Evolutionary conservation across 30 jellyfish, hydroid and myxozoan genomes (phyloP), one percentile per base, ranked within the genome.

Genomic region (Morbakka virulenta): DNA sequence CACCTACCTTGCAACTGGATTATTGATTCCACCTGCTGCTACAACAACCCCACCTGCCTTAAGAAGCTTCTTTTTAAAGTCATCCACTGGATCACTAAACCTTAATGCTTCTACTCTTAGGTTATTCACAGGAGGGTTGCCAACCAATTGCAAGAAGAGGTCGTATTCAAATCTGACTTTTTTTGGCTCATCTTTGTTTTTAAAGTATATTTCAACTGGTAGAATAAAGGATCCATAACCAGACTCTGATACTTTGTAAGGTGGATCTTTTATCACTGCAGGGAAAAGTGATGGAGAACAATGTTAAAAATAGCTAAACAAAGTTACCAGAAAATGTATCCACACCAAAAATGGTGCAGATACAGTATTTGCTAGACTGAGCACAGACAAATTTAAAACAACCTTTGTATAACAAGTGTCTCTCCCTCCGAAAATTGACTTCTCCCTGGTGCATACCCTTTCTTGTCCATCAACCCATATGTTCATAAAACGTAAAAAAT

Each of bases 201-300:
- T 85, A 83, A 92, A 92, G 51, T 92, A 86, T 9, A 92, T 82
- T 74, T 92, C 98, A 24, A 92, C 84, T 31, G 81, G 83, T 30
- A 92, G 87, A 20, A 69, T 77, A 68, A 92, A 92, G 34, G 93
- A 69, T 41, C 98, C 98, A 85, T 92, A 92, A 2, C 98, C 98
- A 14, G 98, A 92, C 50, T 92, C 98, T 53, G 89, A 92, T n/a
- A 92, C 94, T 74, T 80, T 92, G 78, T 92, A 92, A 11, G 98
- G 98, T 47, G 98, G 98, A 47, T 86, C 84, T 36, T 92, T 92
- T 70, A 86, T 68, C 13, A 92, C 98, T 92, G 72, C 4, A 72
- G 68, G n/a, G 31, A 50, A 63, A 77, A 69, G 28, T 14, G n/a
- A n/a, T n/a, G n/a, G n/a, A n/a, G n/a, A n/a, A n/a, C n/a, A n/a